Evolutionary conservation across 2,113 vertebrate genomes (phyloP).

Genomic region (Asarcornis scutulata): DNA sequence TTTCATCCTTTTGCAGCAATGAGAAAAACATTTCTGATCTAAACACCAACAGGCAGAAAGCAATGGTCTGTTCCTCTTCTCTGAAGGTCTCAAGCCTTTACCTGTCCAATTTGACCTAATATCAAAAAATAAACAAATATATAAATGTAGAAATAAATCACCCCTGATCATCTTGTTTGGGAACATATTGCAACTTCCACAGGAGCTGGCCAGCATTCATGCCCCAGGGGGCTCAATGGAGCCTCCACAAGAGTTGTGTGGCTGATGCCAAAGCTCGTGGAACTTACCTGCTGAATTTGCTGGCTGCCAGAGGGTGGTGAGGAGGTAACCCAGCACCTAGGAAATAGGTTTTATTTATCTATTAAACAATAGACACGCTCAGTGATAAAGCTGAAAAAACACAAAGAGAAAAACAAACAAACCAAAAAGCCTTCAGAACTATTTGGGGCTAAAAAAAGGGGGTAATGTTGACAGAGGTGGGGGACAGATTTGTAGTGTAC

Average conservation of each 20-base stretch:
- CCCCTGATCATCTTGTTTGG: not conserved
- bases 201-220: not conserved
- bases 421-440: not conserved
- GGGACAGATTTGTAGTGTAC: not conserved
- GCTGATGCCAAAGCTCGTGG: conserved; percentile 7
- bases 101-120: not conserved
- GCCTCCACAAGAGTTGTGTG: conserved; percentile 5
- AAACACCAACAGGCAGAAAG: not conserved
- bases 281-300: not conserved
- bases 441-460: not conserved
- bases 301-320: conserved; percentile 4
- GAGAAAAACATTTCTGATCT: conserved; percentile 1
- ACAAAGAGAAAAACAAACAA: not conserved
- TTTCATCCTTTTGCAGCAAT: not conserved
- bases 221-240: conserved; percentile 19
- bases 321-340: not conserved
- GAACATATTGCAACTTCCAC: conserved; percentile 10
- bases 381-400: conserved; percentile 6
- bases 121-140: not conserved
- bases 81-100: not conserved
- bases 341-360: conserved; percentile 4
- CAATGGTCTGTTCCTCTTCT: not conserved
- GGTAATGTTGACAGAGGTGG: not conserved
- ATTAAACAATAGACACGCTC: not conserved
- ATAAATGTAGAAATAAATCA: conserved; percentile 30